A percentile compares a stretch with the other conserved stretches of the same genome.
Evolutionary conservation across 2,797 vertebrate genomes (phyloP).

Genomic region (Tenualosa ilisha): DNA sequence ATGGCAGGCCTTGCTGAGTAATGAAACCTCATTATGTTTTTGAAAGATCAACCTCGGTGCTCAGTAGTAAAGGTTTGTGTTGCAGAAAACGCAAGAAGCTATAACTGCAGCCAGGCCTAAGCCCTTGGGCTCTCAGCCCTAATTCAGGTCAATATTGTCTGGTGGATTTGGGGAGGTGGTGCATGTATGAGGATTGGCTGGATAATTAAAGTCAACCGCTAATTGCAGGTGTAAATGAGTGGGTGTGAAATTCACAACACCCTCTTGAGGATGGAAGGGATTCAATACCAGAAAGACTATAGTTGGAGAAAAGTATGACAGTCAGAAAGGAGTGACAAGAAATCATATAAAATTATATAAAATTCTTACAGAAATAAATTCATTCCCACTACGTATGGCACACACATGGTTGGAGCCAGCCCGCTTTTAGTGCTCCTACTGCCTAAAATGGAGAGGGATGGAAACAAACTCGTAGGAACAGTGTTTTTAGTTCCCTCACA

Average conservation of each 20-base stretch:
- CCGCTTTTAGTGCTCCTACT: background rate
- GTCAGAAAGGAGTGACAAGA: too few species aligned
- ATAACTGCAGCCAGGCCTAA: background rate
- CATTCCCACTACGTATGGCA: too few species aligned
- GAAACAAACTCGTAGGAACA: background rate
- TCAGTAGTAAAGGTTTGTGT: conserved; percentile 10
- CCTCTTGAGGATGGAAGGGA: background rate
- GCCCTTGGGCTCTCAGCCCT: background rate
- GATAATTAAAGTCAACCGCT: background rate
- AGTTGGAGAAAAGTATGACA: background rate
- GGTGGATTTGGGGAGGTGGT: background rate
- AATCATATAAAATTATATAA: too few species aligned
- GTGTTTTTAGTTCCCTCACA: background rate
- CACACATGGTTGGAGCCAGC: background rate
- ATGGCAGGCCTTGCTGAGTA: background rate
- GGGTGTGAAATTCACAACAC: background rate
- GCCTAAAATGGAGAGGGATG: background rate
- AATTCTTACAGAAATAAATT: too few species aligned
- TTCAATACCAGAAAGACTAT: background rate
- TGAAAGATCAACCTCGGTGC: background rate
- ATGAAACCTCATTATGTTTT: conserved; percentile 3
- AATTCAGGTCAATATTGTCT: background rate
- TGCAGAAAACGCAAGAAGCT: background rate
- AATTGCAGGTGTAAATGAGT: background rate
- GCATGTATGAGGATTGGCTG: background rate